A percentile compares a stretch with the other conserved stretches of the same genome.
phyloP scores from a whole-genome alignment of 2,797 vertebrate species.

The Erethizon dorsatum region DNA sequence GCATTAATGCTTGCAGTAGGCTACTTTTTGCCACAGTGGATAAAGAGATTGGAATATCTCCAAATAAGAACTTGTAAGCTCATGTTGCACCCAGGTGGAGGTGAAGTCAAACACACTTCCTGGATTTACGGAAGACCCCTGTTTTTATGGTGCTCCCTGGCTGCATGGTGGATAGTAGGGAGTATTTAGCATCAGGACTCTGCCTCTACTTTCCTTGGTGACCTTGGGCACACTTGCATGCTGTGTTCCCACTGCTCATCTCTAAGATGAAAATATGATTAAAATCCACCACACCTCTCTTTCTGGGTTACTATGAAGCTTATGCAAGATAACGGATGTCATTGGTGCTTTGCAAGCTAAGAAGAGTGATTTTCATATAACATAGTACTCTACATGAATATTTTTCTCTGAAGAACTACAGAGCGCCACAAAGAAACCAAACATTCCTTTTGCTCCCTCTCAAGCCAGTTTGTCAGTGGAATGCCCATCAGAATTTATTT shows the following conservation, averaged over 20 bases:
- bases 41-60: background rate
- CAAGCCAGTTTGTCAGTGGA: background rate
- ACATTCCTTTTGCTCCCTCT: background rate
- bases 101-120: background rate
- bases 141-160: fast-evolving
- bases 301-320: background rate
- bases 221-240: background rate
- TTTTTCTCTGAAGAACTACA: background rate
- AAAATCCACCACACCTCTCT: background rate
- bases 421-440: background rate
- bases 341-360: background rate
- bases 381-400: background rate
- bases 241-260: background rate
- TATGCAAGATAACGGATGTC: background rate
- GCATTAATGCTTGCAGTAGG: too few species aligned
- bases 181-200: fast-evolving
- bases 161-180: fast-evolving
- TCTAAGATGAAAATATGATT: background rate
- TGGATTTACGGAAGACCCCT: too few species aligned
- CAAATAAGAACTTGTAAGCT: background rate
- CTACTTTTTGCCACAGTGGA: background rate
- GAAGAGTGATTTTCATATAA: background rate
- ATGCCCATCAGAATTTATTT: fast-evolving
- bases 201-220: background rate
- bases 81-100: background rate